Evolutionary conservation across 2,113 vertebrate genomes (phyloP).

Genomic region (Balaenoptera acutorostrata): DNA sequence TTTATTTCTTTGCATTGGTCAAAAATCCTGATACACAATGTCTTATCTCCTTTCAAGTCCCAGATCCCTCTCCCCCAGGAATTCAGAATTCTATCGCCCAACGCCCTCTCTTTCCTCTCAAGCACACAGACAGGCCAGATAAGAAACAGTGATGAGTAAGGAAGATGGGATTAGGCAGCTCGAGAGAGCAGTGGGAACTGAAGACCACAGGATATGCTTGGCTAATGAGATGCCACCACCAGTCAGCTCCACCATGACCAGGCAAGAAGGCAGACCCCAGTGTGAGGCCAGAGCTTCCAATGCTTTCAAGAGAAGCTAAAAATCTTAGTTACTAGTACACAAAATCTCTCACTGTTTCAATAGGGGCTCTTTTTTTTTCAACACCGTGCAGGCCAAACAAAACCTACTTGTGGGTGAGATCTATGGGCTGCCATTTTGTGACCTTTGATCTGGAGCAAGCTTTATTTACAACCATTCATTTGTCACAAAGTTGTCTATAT

Average conservation of each 20-base stretch:
- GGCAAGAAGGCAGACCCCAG: neutral
- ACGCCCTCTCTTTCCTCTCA: neutral
- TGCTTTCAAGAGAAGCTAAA: neutral
- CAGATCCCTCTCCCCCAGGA: neutral
- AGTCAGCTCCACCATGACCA: neutral
- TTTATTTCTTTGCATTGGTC: neutral
- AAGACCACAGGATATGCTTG: neutral
- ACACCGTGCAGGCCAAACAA: neutral
- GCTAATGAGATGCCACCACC: neutral
- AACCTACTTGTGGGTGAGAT: neutral
- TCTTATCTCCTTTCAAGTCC: neutral
- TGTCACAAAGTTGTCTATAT: neutral
- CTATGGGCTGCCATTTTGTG: neutral
- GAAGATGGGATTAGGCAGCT: neutral
- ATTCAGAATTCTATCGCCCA: neutral
- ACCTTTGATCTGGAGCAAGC: neutral
- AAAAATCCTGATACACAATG: neutral
- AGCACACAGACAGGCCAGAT: neutral
- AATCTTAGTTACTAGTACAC: neutral
- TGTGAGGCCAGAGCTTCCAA: neutral
- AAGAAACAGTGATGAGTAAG: neutral
- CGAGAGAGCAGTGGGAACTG: neutral
- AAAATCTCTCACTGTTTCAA: neutral
- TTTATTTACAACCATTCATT: neutral
- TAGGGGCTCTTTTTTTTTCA: neutral